A percentile compares a stretch with the other conserved stretches of the same genome.
phyloP scores from a whole-genome alignment of 2,113 vertebrate species.

The Antigone vipio region DNA sequence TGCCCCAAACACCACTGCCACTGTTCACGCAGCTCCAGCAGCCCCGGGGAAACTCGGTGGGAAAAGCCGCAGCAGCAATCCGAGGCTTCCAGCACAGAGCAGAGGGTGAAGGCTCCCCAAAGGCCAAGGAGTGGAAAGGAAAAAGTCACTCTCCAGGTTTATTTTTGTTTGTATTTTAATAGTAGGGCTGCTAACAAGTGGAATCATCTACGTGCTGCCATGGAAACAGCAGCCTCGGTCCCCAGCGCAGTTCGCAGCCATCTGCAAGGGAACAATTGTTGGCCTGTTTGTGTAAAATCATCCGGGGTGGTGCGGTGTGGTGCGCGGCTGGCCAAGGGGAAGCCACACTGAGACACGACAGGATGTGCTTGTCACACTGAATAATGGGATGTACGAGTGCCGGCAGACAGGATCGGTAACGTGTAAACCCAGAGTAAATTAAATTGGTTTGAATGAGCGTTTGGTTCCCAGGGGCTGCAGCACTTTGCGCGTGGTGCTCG shows the following conservation, averaged over 20 bases:
- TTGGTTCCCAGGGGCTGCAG: background rate
- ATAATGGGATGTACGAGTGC: background rate
- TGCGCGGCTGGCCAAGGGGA: background rate
- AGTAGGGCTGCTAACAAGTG: background rate
- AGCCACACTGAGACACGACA: background rate
- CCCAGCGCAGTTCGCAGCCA: background rate
- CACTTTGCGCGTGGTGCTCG: background rate
- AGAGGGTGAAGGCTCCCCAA: background rate
- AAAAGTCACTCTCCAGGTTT: background rate
- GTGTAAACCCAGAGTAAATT: background rate
- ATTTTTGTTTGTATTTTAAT: background rate
- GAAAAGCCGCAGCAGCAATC: background rate
- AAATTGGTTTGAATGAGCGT: background rate
- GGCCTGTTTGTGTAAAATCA: background rate
- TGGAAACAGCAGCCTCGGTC: conserved; percentile 38
- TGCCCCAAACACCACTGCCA: accelerated
- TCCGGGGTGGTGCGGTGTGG: accelerated
- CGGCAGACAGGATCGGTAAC: accelerated
- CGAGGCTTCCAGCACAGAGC: background rate
- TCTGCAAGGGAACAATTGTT: background rate
- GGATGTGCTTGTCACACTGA: background rate
- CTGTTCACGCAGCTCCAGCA: background rate
- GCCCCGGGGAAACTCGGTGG: accelerated
- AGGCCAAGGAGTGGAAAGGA: background rate
- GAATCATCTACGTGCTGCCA: background rate